Percentiles rank a stretch among this genome's conserved stretches.
Evolutionary conservation across 2,797 vertebrate species (phyloP).

Genomic region (Rhyacichthys aspro): DNA sequence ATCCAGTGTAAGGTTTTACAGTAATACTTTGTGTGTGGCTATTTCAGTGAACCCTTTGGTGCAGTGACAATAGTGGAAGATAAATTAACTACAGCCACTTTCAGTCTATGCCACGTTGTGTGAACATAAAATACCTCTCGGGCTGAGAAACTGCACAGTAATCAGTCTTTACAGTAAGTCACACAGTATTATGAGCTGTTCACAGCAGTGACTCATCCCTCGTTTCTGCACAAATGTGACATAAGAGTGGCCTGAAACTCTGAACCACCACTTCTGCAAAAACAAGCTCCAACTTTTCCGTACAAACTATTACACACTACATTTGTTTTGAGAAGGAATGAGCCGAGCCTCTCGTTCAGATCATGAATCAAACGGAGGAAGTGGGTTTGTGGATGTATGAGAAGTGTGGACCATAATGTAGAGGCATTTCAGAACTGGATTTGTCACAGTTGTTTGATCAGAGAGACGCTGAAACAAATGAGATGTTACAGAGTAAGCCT

Average conservation of each 20-base stretch:
- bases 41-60: not conserved
- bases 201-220: conserved; percentile 3
- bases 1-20: no score
- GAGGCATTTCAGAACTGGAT: not conserved
- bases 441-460: not conserved
- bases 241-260: conserved; percentile 3
- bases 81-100: not conserved
- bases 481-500: not conserved
- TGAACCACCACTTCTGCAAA: not conserved
- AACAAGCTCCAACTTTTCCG: not conserved
- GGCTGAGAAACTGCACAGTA: conserved; percentile 7
- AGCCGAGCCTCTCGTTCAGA: not conserved
- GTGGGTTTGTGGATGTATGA: not conserved
- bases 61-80: not conserved
- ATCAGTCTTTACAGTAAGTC: conserved; percentile 5
- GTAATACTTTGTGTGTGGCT: no score
- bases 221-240: conserved; percentile 3
- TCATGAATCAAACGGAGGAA: not conserved
- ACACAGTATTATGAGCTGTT: not conserved
- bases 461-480: not conserved
- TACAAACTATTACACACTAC: not conserved
- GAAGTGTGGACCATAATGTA: not conserved
- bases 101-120: not conserved
- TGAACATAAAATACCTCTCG: conserved; percentile 1
- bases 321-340: not conserved